These are phyloP conservation scores for Aleiodes sp. DNA, from an alignment of 1,140 invertebrate genomes.

Conservation along the genomic window DNA sequence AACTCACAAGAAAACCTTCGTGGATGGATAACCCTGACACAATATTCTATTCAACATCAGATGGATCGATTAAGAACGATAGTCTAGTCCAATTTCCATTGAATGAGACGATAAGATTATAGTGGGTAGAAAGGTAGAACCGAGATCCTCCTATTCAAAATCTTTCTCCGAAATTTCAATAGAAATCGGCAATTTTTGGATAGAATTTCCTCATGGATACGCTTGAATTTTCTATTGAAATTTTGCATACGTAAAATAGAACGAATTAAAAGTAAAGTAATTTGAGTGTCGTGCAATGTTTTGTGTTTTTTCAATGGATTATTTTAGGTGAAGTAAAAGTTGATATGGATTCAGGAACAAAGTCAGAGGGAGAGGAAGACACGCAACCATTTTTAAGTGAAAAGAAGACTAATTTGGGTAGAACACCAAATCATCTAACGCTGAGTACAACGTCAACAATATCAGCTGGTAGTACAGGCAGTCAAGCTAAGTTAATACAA, in stretches of 20 bases:
- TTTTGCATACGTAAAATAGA: too few species aligned
- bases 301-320: conserved; percentile 26
- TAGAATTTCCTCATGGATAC: neutral
- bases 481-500: conserved; percentile 91
- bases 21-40: too few species aligned
- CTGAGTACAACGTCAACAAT: conserved; percentile 92
- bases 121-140: too few species aligned
- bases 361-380: conserved; percentile 89
- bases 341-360: conserved; percentile 77
- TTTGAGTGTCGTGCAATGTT: neutral
- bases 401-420: conserved; percentile 78
- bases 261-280: too few species aligned
- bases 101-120: too few species aligned
- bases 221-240: conserved; percentile 24
- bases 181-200: too few species aligned
- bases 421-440: conserved; percentile 91
- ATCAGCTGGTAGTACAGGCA: conserved; percentile 92
- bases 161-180: too few species aligned
- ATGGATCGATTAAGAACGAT: too few species aligned
- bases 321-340: conserved; percentile 61
- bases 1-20: too few species aligned
- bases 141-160: too few species aligned
- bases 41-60: too few species aligned
- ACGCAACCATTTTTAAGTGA: conserved; percentile 74
- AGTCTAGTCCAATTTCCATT: too few species aligned